Percentiles rank a stretch among this genome's conserved stretches.
Conservation (phyloP, 2,888 invertebrate species). For the Formica aserva region DNA sequence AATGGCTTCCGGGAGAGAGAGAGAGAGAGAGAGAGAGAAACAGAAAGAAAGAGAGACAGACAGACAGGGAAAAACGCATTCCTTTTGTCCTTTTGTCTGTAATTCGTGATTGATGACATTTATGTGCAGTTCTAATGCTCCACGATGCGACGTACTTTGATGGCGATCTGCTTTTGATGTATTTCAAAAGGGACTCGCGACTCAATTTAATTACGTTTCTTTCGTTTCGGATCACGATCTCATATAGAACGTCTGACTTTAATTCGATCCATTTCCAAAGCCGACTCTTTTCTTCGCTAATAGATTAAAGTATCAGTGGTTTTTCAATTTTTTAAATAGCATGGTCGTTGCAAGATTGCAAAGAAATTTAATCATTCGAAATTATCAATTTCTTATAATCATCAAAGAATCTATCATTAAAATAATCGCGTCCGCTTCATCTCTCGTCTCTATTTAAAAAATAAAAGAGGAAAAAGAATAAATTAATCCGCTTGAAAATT, state of each 20-base stretch:
- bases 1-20: neutral
- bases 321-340: neutral
- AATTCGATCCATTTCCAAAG: conserved; percentile 1
- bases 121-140: neutral
- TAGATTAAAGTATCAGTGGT: neutral
- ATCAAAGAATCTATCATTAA: neutral
- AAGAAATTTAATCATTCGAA: neutral
- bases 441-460: neutral
- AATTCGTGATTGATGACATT: conserved; percentile 6
- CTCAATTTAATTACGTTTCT: conserved; percentile 31
- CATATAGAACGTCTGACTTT: neutral
- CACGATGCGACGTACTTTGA: neutral
- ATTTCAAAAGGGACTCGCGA: neutral
- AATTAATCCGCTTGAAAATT: conserved; percentile 10
- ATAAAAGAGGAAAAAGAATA: neutral
- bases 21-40: no score
- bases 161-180: neutral
- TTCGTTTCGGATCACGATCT: neutral
- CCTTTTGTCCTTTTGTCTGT: neutral
- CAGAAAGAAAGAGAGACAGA: no score
- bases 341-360: neutral
- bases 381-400: neutral
- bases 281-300: neutral
- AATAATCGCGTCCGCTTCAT: neutral
- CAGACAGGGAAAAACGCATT: neutral